Evolutionary conservation across 2,797 vertebrate genomes (phyloP), one percentile per base, ranked within the genome.

Genomic region (Myripristis jacobus): DNA sequence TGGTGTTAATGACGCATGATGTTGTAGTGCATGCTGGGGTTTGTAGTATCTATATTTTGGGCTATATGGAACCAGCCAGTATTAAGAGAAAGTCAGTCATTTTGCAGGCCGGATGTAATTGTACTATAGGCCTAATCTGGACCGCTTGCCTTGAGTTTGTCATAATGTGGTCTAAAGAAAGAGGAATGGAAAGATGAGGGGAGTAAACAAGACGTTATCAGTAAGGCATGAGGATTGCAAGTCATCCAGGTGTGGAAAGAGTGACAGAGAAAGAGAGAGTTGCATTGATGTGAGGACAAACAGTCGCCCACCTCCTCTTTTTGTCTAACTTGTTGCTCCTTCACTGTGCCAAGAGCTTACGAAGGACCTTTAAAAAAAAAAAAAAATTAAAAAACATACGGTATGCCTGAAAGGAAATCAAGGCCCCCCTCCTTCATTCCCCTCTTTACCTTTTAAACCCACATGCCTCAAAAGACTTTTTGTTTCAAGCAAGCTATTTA

Each of bases 401-500:
- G 52, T 53, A 51, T 70, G 66, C 69, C 72, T 89, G 73, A 89
- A 91, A 89, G 77, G 68, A 91, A 90, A 90, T 86, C 71, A 87
- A 88, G 80, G 53, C 72, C 58, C 80, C 67, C 61, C 54, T 80
- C 52, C 50, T 47, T 72, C 59, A 77, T 77, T 80, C 55, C 44
- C 36, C 64, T 74, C 66, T 87, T 86, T 86, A 84, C 84, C 85
- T 90, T 85, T 85, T 76, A 82, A 82, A 85, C 84, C 68, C 41
- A 63, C 72, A 73, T 43, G 54, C 80, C 79, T 91, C 77, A 87
- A 90, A 88, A 86, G 69, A 81, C 64, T 77, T 86, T 91, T 93
- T 92, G 85, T 93, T 91, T 92, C 84, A 85, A 83, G 85, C 73
- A 58, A 86, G 78, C 85, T 85, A 88, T 91, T 91, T 85, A 92